Base-by-base conservation (phyloP, 2,888 invertebrate genomes). In the Drosophila percnosoma region DNA sequence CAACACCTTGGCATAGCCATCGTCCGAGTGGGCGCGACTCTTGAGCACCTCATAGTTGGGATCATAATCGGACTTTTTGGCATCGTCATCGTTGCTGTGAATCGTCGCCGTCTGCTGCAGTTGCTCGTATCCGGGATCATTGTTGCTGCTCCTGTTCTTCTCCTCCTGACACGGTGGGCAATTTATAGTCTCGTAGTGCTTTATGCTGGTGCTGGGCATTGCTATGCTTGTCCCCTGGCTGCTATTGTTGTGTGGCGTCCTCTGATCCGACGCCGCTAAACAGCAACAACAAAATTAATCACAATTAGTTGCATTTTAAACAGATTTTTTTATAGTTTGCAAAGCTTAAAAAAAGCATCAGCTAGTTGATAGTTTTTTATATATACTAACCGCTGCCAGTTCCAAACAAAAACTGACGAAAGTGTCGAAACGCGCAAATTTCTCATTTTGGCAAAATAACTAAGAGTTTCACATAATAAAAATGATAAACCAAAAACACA, bases 31-130 rank as follows among this genome's bases (percentile, higher is more conserved):
- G 18, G 91, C 91, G 7, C 90, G 78, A 72, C 95, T 94, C 69
- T 91, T 90, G 54, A 97, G 92, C 76, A 96, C 96, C 93, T 97
- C 97, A 91, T 97, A 97, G 91, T 97, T 97, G 0, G 97, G 96
- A 93, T 97, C 97, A 5, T 95, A 94, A 81, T 95, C 95, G 0
- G 94, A 94, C 82, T 91, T 91, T 72, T 91, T 89, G 57, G 82
- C 73, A 81, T 85, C 89, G 55, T 86, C 88, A 62, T 83, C 86
- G 60, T 49, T 62, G 15, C 27, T 62, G 13, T 45, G 45, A 24
- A 27, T 45, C 24, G 68, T 31, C 8, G 69, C 73, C 70, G 80
- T 74, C 82, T 91, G 75, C 80, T 91, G 75, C 40, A 96, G 94
- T 57, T 95, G 95, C 90, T 97, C 96, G 91, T 97, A 97, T 8